phyloP scores from a whole-genome alignment of 2,888 invertebrate species.

The Polia nebulosa region DNA sequence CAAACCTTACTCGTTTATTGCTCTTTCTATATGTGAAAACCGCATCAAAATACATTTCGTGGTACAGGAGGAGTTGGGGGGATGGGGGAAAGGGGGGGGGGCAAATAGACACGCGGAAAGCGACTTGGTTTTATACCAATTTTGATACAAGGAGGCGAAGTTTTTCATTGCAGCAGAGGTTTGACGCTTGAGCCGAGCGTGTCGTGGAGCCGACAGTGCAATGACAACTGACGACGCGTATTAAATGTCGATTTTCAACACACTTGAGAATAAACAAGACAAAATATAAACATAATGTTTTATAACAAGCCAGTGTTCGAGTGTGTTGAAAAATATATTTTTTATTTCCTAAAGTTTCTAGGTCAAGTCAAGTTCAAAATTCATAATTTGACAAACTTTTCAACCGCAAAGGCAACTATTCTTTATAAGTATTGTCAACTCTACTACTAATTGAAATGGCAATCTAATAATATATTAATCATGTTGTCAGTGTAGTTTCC shows the following conservation, averaged over 20 bases:
- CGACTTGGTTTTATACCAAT: too few species aligned
- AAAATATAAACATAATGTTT: background rate
- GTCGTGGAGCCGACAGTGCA: background rate
- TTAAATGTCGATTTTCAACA: background rate
- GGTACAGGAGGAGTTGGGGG: too few species aligned
- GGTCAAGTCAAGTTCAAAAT: background rate
- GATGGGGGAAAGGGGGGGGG: too few species aligned
- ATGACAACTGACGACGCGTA: background rate
- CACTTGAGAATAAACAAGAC: too few species aligned
- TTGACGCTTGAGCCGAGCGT: background rate
- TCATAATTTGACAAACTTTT: background rate
- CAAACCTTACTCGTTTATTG: too few species aligned
- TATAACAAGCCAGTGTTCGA: background rate
- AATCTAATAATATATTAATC: background rate
- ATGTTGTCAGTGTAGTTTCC: constrained; percentile 12
- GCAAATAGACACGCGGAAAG: too few species aligned
- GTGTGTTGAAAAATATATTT: background rate
- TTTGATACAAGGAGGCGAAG: background rate
- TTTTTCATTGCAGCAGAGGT: background rate
- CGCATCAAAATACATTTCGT: too few species aligned
- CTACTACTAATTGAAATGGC: background rate
- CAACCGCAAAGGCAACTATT: too few species aligned
- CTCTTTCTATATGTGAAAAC: too few species aligned
- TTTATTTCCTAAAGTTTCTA: background rate
- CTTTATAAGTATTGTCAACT: background rate